Evolutionary conservation across 1,140 invertebrate species (phyloP).

Genomic region (Magallana ariakensis): DNA sequence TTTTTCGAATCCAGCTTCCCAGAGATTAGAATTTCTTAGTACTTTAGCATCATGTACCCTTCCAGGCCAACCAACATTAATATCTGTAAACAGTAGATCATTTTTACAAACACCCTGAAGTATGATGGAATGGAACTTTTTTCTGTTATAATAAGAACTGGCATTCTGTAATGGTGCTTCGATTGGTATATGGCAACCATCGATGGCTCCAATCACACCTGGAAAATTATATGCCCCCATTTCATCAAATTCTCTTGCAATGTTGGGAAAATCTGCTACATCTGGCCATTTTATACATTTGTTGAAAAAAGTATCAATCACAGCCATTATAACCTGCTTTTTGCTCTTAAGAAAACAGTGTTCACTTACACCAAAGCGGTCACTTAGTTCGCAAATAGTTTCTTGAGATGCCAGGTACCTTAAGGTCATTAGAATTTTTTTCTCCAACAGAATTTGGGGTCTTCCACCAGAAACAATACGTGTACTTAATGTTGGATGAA

Average conservation of each 20-base stretch:
- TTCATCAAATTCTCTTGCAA: conserved; percentile 41
- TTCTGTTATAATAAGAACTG: conserved; percentile 51
- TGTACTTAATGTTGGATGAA: not conserved
- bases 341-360: conserved; percentile 3
- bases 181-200: conserved; percentile 51
- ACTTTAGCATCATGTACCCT: conserved; percentile 53
- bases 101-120: conserved; percentile 52
- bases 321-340: conserved; percentile 29
- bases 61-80: conserved; percentile 46
- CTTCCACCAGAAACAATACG: conserved; percentile 21
- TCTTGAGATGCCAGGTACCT: conserved; percentile 43
- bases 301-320: conserved; percentile 2
- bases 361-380: conserved; percentile 39
- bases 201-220: conserved; percentile 45
- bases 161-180: conserved; percentile 37
- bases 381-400: conserved; percentile 41
- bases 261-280: not conserved
- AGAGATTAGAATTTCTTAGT: conserved; percentile 57
- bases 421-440: conserved; percentile 37
- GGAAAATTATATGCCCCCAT: conserved; percentile 33
- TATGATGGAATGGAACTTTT: conserved; percentile 56
- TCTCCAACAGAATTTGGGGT: not conserved
- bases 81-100: conserved; percentile 42
- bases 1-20: conserved; percentile 45
- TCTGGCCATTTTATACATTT: conserved; percentile 34